Conservation (phyloP, 1,140 invertebrate genomes). For the Aphaenogaster ashmeadi region DNA sequence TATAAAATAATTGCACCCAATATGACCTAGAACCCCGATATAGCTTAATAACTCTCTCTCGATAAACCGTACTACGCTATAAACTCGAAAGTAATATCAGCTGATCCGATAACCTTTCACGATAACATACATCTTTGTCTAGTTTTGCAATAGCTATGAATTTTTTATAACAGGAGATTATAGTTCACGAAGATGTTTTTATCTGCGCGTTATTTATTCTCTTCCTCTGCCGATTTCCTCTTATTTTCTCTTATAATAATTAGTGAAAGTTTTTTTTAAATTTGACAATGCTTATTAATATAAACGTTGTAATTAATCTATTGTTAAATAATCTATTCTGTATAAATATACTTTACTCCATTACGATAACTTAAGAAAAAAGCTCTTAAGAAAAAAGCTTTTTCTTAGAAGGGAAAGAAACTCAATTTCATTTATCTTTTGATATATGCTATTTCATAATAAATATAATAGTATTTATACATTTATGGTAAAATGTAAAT, state of each 20-base stretch:
- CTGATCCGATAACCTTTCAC: constrained; percentile 26
- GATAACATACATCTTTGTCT: constrained; percentile 1
- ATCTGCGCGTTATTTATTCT: neutral
- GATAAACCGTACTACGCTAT: constrained; percentile 1
- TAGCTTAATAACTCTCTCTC: neutral
- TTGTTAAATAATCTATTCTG: neutral
- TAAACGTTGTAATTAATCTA: neutral
- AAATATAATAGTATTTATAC: neutral
- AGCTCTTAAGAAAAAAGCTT: neutral
- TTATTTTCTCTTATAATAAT: neutral
- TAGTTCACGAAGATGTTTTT: neutral
- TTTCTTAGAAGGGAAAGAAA: neutral
- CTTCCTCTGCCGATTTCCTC: neutral
- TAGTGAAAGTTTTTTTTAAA: neutral
- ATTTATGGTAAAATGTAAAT: neutral
- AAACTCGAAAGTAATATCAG: constrained; percentile 14
- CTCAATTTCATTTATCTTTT: neutral
- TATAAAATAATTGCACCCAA: neutral
- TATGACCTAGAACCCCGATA: neutral
- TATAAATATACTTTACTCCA: neutral
- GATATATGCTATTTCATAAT: neutral
- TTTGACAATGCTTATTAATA: neutral
- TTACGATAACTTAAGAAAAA: neutral
- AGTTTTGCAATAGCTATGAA: constrained; percentile 16
- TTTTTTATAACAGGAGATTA: constrained; percentile 7